phyloP scores from a whole-genome alignment of 1,140 invertebrate genomes.

The Dendroctonus valens region DNA sequence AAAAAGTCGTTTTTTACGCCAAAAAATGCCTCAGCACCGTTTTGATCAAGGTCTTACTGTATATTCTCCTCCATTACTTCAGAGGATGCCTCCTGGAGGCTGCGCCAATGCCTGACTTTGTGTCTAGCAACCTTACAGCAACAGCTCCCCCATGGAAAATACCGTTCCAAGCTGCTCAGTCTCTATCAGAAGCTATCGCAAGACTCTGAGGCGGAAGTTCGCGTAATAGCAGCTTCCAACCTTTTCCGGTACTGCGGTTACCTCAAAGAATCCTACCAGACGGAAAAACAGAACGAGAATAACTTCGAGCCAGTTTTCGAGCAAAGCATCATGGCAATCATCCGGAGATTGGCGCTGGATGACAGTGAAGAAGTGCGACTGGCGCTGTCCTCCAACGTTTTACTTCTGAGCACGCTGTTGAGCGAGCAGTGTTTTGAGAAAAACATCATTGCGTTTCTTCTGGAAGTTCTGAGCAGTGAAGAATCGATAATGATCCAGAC shows the following conservation, averaged over 20 bases:
- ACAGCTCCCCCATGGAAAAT: slow-evolving; percentile 25
- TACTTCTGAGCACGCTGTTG: slow-evolving; percentile 36
- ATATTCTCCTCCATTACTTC: slow-evolving; percentile 14
- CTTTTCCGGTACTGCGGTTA: slow-evolving; percentile 39
- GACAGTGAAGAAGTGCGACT: slow-evolving; percentile 38
- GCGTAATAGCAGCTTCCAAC: slow-evolving; percentile 36
- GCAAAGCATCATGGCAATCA: slow-evolving; percentile 40
- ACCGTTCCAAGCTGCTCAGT: slow-evolving; percentile 30
- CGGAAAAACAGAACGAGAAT: slow-evolving; percentile 21
- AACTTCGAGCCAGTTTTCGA: slow-evolving; percentile 41
- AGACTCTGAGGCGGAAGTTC: slow-evolving; percentile 41
- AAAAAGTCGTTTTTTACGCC: too few relatives aligned
- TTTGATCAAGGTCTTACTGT: not conserved
- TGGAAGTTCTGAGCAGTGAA: slow-evolving; percentile 39
- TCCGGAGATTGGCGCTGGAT: slow-evolving; percentile 39
- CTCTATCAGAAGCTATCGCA: slow-evolving; percentile 39
- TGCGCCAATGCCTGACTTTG: slow-evolving; percentile 39
- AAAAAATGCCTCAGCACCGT: too few relatives aligned
- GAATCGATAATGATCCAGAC: slow-evolving; percentile 40
- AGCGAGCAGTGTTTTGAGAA: slow-evolving; percentile 37
- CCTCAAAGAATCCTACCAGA: slow-evolving; percentile 36
- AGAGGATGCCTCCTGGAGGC: slow-evolving; percentile 43
- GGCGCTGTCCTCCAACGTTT: slow-evolving; percentile 39
- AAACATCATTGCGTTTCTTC: slow-evolving; percentile 40
- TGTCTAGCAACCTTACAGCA: slow-evolving; percentile 39